A percentile compares a stretch with the other conserved stretches of the same genome.
Conservation (phyloP, 1,140 invertebrate genomes). For the Pissodes strobi region DNA sequence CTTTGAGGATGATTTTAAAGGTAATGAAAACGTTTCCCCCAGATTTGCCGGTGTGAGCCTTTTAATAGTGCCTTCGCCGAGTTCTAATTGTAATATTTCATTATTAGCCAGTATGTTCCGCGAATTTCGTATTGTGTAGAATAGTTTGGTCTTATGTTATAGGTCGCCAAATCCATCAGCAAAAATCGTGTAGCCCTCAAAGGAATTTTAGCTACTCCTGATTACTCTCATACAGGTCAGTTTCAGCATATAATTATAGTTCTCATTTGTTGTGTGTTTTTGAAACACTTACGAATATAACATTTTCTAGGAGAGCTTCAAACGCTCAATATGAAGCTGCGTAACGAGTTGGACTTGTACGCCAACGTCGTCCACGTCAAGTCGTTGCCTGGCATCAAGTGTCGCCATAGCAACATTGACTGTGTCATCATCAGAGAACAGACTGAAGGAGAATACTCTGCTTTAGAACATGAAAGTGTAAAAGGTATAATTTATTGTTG, state of each 20-base stretch:
- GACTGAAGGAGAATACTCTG: constrained; percentile 98
- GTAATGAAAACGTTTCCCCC: too few species aligned
- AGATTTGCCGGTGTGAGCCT: too few species aligned
- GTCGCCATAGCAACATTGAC: constrained; percentile 92
- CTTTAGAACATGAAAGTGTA: constrained; percentile 92
- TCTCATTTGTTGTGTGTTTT: too few species aligned
- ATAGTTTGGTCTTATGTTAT: background rate
- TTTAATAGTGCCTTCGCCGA: too few species aligned
- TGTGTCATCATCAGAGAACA: constrained; percentile 97
- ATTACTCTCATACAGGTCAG: constrained; percentile 80
- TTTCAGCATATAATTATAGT: background rate
- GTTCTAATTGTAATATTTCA: too few species aligned
- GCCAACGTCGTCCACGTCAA: constrained; percentile 98
- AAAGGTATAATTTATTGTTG: too few species aligned
- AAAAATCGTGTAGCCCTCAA: constrained; percentile 94
- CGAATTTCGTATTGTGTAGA: too few species aligned
- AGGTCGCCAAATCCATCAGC: constrained; percentile 84
- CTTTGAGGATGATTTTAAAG: too few species aligned
- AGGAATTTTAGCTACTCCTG: constrained; percentile 93
- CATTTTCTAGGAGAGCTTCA: constrained; percentile 68
- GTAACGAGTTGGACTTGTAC: constrained; percentile 90
- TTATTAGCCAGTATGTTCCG: too few species aligned
- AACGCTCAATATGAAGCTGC: constrained; percentile 95
- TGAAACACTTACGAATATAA: too few species aligned
- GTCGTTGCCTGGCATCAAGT: constrained; percentile 88